phyloP scores from a whole-genome alignment of 2,113 vertebrate species.

The Athene noctua region DNA sequence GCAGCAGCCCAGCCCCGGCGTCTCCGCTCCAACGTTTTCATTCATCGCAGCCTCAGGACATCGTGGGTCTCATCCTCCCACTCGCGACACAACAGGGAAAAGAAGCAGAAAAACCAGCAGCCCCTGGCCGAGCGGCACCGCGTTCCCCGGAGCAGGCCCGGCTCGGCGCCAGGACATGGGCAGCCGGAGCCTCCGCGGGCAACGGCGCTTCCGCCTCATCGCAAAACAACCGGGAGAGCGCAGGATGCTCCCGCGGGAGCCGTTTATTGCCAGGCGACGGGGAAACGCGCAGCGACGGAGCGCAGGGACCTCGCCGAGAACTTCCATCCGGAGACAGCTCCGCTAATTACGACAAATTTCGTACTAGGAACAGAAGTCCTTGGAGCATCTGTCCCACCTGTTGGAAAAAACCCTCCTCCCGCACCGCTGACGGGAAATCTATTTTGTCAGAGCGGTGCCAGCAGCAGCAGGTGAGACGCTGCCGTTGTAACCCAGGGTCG shows the following conservation, averaged over 20 bases:
- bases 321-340: not conserved
- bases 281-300: rapidly evolving
- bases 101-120: not conserved
- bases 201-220: rapidly evolving
- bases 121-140: not conserved
- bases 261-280: rapidly evolving
- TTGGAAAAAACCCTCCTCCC: not conserved
- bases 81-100: not conserved
- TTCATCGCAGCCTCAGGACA: rapidly evolving
- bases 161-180: rapidly evolving
- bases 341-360: not conserved
- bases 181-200: not conserved
- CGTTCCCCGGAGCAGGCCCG: rapidly evolving
- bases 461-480: not conserved
- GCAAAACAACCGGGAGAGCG: rapidly evolving
- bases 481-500: not conserved
- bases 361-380: not conserved
- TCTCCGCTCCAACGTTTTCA: too few species aligned
- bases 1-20: not conserved
- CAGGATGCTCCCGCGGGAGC: not conserved
- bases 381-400: not conserved
- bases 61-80: not conserved
- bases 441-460: not conserved
- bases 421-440: not conserved
- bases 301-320: rapidly evolving